A percentile compares a stretch with the other conserved stretches of the same genome.
Evolutionary conservation across 2,113 vertebrate genomes (phyloP).

Genomic region (Planiliza haematocheilus): DNA sequence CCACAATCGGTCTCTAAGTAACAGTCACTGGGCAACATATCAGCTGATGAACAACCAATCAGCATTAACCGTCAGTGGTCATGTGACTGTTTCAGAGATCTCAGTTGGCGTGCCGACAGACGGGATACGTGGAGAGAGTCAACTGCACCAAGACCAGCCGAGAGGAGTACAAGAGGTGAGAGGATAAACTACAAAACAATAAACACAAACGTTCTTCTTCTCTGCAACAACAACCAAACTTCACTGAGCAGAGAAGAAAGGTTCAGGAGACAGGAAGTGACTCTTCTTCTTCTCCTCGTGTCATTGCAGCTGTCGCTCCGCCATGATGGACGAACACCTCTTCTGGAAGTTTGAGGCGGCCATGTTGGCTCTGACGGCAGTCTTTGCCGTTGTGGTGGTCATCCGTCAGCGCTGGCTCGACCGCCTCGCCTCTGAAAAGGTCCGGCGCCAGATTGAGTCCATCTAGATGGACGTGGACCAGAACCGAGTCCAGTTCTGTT

Average conservation of each 20-base stretch:
- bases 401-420: conserved; percentile 69
- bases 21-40: too few relatives aligned
- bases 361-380: conserved; percentile 57
- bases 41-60: too few relatives aligned
- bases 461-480: conserved; percentile 45
- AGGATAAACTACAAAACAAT: neutral
- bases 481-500: neutral
- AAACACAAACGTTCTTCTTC: too few relatives aligned
- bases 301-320: conserved; percentile 66
- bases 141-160: conserved; percentile 68
- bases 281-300: neutral
- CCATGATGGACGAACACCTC: conserved; percentile 70
- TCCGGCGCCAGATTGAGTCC: conserved; percentile 76
- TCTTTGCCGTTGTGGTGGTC: conserved; percentile 60
- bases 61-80: too few relatives aligned
- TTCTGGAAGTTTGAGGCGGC: conserved; percentile 77
- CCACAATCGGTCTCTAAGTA: too few relatives aligned
- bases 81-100: conserved; percentile 59
- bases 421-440: conserved; percentile 73
- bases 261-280: too few relatives aligned
- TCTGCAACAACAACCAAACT: neutral
- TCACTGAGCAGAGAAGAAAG: too few relatives aligned
- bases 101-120: conserved; percentile 54
- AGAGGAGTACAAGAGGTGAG: conserved; percentile 73
- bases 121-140: conserved; percentile 71